Evolutionary conservation across 2,113 vertebrate species (phyloP), one percentile per base, ranked within the genome.

Genomic region (Oostethus manadensis): DNA sequence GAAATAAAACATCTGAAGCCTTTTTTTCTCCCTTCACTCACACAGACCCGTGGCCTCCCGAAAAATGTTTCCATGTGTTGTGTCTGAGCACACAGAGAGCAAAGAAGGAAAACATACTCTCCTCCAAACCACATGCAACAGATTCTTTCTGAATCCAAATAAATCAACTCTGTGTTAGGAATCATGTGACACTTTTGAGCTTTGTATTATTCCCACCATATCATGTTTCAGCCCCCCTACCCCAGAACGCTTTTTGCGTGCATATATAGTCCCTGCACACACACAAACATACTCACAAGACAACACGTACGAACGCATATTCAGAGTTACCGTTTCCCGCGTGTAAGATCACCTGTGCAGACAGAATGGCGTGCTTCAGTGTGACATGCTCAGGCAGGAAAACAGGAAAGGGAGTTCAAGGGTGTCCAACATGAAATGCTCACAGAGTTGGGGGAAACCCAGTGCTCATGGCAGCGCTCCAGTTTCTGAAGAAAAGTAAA

Each of bases 21-120:
- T 68, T 82, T 73, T 64, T 70, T 75, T 51, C n/a, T 59, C 66
- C 71, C 29, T 15, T 70, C 64, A 64, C 73, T 72, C 73, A 64
- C 73, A 64, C 68, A 78, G 76, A 81, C 71, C 82, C 73, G 73
- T 64, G 82, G 85, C 84, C 81, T 86, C 81, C 73, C 76, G 18
- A 71, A 85, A 86, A 88, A 88, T 87, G 87, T 88, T 87, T 86
- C 84, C 87, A 88, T 88, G 87, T 88, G 87, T 87, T 86, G 81
- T 86, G 82, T 86, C 81, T 79, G 82, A 83, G 77, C 74, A 74
- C 73, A 75, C 72, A 35, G 75, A 75, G 81, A 80, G 82, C 80
- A 73, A 70, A 85, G 77, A 82, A 56, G 74, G 80, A 85, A 87
- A 84, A 87, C 82, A 85, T 80, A 84, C 74, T 78, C 77, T 70